Evolutionary conservation across 1,140 invertebrate species (phyloP).

Genomic region (Coptotermes formosanus): DNA sequence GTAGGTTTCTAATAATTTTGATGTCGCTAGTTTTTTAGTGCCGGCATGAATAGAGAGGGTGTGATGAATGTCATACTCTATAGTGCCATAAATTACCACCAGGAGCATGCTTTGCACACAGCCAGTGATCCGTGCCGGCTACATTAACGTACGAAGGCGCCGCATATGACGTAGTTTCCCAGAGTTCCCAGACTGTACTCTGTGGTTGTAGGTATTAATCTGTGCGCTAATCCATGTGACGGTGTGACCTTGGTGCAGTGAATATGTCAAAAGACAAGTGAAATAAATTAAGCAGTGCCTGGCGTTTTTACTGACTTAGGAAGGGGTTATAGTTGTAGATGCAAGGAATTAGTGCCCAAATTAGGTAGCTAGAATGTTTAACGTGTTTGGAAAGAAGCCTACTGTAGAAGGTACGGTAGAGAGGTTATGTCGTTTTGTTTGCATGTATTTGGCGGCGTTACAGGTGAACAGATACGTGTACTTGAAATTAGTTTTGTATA

Average conservation of each 20-base stretch:
- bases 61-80: too few relatives aligned
- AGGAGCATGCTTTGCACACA: too few relatives aligned
- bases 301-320: neutral
- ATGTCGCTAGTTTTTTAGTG: too few relatives aligned
- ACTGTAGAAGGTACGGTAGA: conserved; percentile 44
- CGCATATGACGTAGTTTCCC: too few relatives aligned
- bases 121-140: too few relatives aligned
- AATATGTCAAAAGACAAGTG: neutral
- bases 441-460: neutral
- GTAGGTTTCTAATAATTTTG: too few relatives aligned
- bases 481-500: neutral
- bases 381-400: conserved; percentile 46
- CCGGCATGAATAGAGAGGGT: too few relatives aligned
- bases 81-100: too few relatives aligned
- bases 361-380: conserved; percentile 22
- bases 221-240: neutral
- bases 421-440: conserved; percentile 5
- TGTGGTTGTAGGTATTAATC: too few relatives aligned
- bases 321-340: neutral
- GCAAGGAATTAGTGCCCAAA: neutral
- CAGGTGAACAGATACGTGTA: neutral
- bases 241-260: neutral
- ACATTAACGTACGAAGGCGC: too few relatives aligned
- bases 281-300: neutral
- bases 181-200: too few relatives aligned